phyloP scores from a whole-genome alignment of 2,113 vertebrate species.

The Perognathus longimembris region DNA sequence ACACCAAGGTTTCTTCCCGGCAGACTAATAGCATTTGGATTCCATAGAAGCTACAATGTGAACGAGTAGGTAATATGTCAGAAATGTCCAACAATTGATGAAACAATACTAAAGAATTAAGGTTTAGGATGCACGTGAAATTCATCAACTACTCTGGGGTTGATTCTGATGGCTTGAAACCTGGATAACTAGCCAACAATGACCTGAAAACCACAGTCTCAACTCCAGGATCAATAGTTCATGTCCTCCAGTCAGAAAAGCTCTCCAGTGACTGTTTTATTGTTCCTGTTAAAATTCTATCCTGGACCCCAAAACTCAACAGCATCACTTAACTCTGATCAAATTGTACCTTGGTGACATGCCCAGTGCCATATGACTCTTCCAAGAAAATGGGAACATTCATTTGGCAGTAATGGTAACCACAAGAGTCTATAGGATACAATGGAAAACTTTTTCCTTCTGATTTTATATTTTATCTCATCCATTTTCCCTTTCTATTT shows the following conservation, averaged over 20 bases:
- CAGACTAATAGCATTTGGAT: not conserved
- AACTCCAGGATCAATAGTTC: constrained; percentile 45
- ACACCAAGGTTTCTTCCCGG: not conserved
- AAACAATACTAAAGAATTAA: not conserved
- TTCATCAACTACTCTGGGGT: not conserved
- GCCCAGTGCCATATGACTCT: constrained; percentile 13
- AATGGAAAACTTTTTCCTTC: constrained; percentile 55
- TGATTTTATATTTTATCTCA: constrained; percentile 67
- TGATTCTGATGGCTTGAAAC: not conserved
- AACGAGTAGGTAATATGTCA: not conserved
- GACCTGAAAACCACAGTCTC: not conserved
- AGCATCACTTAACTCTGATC: constrained; percentile 40
- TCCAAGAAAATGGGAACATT: constrained; percentile 69
- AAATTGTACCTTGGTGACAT: constrained; percentile 67
- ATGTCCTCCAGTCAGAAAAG: constrained; percentile 38
- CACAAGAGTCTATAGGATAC: not conserved
- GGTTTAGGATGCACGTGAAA: not conserved
- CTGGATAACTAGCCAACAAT: not conserved
- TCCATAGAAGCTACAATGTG: constrained; percentile 28
- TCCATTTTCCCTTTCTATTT: constrained; percentile 68
- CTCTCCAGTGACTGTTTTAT: constrained; percentile 31
- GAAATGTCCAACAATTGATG: not conserved
- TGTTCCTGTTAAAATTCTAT: constrained; percentile 65
- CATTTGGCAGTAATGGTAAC: constrained; percentile 64
- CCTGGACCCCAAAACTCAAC: constrained; percentile 35